Evolutionary conservation across 1,140 invertebrate species (phyloP).

Genomic region (Ceratina calcarata): DNA sequence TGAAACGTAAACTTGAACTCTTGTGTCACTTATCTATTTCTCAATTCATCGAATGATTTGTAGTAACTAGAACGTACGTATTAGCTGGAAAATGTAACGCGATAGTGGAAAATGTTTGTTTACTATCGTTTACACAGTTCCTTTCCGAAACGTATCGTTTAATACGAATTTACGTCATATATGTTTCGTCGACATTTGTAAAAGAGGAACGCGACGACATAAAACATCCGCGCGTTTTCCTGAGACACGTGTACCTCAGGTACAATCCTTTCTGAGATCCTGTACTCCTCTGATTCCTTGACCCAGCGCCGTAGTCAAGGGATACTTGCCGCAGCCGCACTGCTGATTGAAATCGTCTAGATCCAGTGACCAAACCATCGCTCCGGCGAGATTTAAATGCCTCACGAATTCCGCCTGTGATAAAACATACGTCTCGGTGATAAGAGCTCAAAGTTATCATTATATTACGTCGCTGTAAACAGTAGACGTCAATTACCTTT

Average conservation of each 20-base stretch:
- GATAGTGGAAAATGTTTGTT: not conserved
- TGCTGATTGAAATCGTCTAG: slow-evolving; percentile 92
- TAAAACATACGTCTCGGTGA: not conserved
- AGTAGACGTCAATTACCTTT: slow-evolving; percentile 82
- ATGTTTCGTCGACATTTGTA: too few species aligned
- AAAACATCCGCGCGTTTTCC: not conserved
- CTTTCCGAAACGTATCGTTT: not conserved
- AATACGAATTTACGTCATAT: not conserved
- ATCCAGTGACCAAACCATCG: slow-evolving; percentile 94
- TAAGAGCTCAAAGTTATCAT: not conserved
- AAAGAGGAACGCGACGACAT: too few species aligned
- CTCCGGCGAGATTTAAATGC: slow-evolving; percentile 87
- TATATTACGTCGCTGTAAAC: not conserved
- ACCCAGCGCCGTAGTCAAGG: slow-evolving; percentile 87
- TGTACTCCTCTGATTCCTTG: slow-evolving; percentile 68
- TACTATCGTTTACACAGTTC: not conserved
- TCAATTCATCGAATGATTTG: too few species aligned
- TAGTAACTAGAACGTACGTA: not conserved
- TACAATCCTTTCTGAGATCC: slow-evolving; percentile 42
- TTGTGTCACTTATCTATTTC: too few species aligned
- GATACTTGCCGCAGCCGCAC: slow-evolving; percentile 89
- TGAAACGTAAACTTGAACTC: not conserved
- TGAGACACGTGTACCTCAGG: slow-evolving; percentile 25
- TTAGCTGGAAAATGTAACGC: not conserved
- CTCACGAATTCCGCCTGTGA: slow-evolving; percentile 80